Evolutionary conservation across 2,797 vertebrate genomes (phyloP), one percentile per base, ranked within the genome.

Genomic region (Podargus strigoides): DNA sequence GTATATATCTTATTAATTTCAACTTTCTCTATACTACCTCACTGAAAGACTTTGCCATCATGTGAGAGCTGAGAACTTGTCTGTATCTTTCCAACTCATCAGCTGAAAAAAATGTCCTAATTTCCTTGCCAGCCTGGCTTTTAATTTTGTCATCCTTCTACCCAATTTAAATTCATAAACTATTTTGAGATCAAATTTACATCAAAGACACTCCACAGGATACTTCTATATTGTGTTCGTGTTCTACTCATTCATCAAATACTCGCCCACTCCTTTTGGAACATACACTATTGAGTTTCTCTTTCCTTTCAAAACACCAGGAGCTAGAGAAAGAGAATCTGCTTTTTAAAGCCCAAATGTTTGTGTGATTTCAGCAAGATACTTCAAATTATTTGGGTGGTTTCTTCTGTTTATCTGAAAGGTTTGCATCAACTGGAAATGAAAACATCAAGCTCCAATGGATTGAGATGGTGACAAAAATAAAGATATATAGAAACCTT

Each of bases 171-270:
- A 56, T 58, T 60, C 39, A 86, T 69, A 70, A 77, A 91, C 21
- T 8, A 32, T 58, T 89, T 37, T 74, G 49, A 78, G 84, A 78
- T 81, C 34, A n/a, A 39, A 62, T 89, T 91, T 90, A 80, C 47
- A 83, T 78, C 76, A 92, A 72, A 96, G 47, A 73, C 44, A 42
- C 77, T 82, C 82, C 50, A 60, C 63, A 76, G 70, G 36, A 75
- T 80, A 82, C 46, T 46, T 92, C 62, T 80, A 32, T n/a, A 73
- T 84, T 84, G 4, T 86, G 52, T 94, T 77, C 26, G 1, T 75
- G 26, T 93, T 84, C 68, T 86, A 18, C 85, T 91, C 76, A 82
- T 95, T 95, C 88, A 86, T 60, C 74, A 89, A 89, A 86, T 70
- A 69, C 26, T 88, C 7, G 0, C 64, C 79, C 58, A 80, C 89